Percentiles rank a stretch among this genome's conserved stretches.
Conservation (phyloP, 2,113 vertebrate genomes). For the Anoplopoma fimbria region DNA sequence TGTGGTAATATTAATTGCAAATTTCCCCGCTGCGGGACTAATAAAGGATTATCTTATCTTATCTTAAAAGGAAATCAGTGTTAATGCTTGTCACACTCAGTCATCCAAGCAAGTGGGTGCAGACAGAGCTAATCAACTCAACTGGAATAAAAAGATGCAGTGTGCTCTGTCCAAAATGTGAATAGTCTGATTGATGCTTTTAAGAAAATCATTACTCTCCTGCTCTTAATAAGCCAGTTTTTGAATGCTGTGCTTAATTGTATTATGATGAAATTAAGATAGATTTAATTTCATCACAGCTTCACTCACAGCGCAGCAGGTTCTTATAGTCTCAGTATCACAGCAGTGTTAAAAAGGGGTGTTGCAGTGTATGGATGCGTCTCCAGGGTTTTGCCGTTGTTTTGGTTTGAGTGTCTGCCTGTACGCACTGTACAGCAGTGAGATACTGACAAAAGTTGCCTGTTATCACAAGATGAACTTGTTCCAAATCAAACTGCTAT, state of each 20-base stretch:
- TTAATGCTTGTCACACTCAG: neutral
- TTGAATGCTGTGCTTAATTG: neutral
- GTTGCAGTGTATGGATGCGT: slow-evolving; percentile 30
- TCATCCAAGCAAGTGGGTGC: neutral
- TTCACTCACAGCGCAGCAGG: neutral
- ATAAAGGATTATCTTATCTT: no score
- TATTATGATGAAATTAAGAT: slow-evolving; percentile 50
- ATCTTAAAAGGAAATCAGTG: neutral
- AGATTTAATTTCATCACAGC: slow-evolving; percentile 32
- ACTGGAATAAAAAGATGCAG: slow-evolving; percentile 20
- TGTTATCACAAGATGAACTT: slow-evolving; percentile 1
- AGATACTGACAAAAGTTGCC: slow-evolving; percentile 11
- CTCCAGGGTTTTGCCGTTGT: slow-evolving; percentile 20
- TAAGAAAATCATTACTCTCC: slow-evolving; percentile 3
- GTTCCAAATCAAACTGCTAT: neutral
- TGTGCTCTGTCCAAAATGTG: slow-evolving; percentile 1
- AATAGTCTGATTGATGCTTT: neutral
- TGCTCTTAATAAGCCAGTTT: slow-evolving; percentile 18
- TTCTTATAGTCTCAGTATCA: neutral
- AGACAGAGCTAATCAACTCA: slow-evolving; percentile 1
- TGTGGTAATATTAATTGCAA: no score
- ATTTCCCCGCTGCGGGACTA: no score
- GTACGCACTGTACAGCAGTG: neutral
- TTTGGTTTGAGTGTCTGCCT: slow-evolving; percentile 30
- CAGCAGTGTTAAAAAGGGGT: slow-evolving; percentile 22